Base-by-base conservation (phyloP, 2,797 vertebrate species). In the Spondyliosoma cantharus region DNA sequence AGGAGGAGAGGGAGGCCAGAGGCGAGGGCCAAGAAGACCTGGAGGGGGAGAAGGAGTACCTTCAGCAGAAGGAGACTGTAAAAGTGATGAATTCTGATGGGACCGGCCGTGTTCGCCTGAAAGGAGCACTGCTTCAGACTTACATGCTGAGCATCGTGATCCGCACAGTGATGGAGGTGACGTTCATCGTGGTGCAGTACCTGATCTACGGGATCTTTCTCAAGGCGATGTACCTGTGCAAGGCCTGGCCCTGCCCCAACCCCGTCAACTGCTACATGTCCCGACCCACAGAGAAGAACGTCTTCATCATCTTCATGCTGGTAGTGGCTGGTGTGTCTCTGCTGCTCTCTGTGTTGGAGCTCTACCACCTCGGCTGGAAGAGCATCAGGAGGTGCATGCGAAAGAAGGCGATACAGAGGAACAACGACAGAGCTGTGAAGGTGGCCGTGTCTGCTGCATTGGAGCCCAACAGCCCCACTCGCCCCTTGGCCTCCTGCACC, bases 251-350 rank as follows among this genome's bases (percentile, higher is more conserved):
- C 43, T 99, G 98, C 59, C 97, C 97, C 17, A 97, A 99, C 90
- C 95, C 95, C 0, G 97, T 99, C 87, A 98, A 99, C 93, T 99
- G 98, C 87, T 99, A 97, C 1, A 96, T 99, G 80, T 99, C 98
- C 4, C 94, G 98, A 3, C 98, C 98, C 71, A 99, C 98, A 0
- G 98, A 99, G 94, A 99, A 99, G 92, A 99, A 99, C 0, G 96
- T 99, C 64, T 99, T 99, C 92, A 99, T 99, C 0, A 84, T 99
- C 84, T 99, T 99, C 84, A 99, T 99, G 98, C 90, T 99, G 90
- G 96, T 95, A 0, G 98, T 99, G 88, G 97, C 97, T 0, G 95
- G 89, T 0, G 95, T 99, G 69, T 99, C 98, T 2, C 94, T 99
- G 1, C 90, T 98, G 75, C 96, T 99, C 68, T 99, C 97, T 0